These are phyloP conservation scores for Petrosia ficiformis DNA, from an alignment of 37 sponge, comb jelly and placozoan species.

Conservation along the genomic window DNA sequence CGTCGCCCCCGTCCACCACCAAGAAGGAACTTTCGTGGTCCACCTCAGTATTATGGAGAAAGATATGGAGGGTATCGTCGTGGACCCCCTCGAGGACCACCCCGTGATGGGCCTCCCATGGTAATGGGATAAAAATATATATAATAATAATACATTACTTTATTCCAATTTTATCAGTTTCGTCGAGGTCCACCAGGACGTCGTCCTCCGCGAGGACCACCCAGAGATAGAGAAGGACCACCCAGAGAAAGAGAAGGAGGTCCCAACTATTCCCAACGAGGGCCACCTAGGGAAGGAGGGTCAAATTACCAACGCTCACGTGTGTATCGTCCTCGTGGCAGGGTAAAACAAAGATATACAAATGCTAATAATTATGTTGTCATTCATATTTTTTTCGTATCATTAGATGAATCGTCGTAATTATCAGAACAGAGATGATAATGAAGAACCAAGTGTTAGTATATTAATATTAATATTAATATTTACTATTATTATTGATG, in stretches of 20 bases:
- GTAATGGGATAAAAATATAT: not conserved
- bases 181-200: not conserved
- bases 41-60: not conserved
- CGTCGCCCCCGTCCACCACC: not conserved
- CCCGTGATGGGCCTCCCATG: not conserved
- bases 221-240: not conserved
- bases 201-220: not conserved
- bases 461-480: too few relatives aligned
- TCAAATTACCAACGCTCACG: not conserved
- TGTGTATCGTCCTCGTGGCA: conserved; percentile 3
- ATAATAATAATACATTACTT: not conserved
- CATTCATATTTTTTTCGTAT: not conserved
- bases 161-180: not conserved
- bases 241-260: not conserved
- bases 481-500: too few relatives aligned
- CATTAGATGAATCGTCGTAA: not conserved
- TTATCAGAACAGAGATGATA: not conserved
- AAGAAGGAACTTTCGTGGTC: conserved; percentile 27
- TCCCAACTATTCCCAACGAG: not conserved
- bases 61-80: not conserved
- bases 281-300: not conserved
- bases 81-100: not conserved
- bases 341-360: not conserved
- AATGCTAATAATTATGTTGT: not conserved
- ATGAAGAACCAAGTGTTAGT: too few relatives aligned